Base-by-base conservation (phyloP, 2,113 vertebrate genomes). In the Collichthys lucidus region DNA sequence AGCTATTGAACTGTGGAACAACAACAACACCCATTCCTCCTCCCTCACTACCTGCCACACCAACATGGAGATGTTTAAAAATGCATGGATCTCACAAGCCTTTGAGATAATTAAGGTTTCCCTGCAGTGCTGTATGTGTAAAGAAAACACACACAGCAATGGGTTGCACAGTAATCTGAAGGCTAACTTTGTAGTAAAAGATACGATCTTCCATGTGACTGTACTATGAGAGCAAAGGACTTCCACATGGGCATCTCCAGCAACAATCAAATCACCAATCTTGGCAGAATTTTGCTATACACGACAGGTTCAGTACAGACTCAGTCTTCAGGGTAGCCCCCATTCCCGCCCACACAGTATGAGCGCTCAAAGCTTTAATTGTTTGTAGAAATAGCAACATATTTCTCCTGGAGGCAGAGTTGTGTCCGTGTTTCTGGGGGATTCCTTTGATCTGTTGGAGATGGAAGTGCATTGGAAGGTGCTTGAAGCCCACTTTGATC, bases 1-100 rank as follows among this genome's bases (percentile, higher is more conserved):
- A 17, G 40, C 79, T 86, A 61, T 89, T 15, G 46, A 86, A 64
- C 42, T 56, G 29, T 44, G 47, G n/a, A 66, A 72, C 42, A 15
- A 77, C 83, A 79, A 90, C 91, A 82, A 47, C 52, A 80, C 15
- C 29, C 79, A 76, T 79, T 59, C 47, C 69, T 75, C 83, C 82
- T 76, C 78, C 81, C 67, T 77, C 42, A 10, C 78, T 83, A 82
- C 86, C 90, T 92, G 92, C 82, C 73, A 49, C 22, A 52, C 74
- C 67, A 82, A 57, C 46, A 79, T 15, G 5, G 64, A 63, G 68
- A 22, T 82, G 76, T 89, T 94, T 90, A 86, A 90, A 92, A 89
- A 90, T 86, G 79, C 73, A 92, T 84, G 50, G 26, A 2, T 71
- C 82, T 79, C 79, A 40, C 79, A 78, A 63, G 72, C 74, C 74